phyloP scores from a whole-genome alignment of 2,888 invertebrate species.

The Sinotaia quadrata region DNA sequence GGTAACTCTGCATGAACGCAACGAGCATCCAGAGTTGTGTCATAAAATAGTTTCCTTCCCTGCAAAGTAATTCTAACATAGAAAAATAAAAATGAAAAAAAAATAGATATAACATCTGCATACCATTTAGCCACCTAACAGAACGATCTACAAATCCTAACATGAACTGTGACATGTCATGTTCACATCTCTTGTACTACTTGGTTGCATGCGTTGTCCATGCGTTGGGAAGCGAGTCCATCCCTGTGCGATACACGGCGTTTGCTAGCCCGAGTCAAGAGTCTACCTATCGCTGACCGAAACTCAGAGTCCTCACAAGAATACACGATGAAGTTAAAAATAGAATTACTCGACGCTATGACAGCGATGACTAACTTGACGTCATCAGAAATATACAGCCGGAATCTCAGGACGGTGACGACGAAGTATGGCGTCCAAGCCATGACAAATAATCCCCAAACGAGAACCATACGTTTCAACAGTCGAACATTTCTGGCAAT shows the following conservation, averaged over 20 bases:
- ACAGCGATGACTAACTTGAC: neutral
- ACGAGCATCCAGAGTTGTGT: too few species aligned
- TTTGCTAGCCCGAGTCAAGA: neutral
- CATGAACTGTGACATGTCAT: too few species aligned
- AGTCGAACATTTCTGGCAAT: neutral
- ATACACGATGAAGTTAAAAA: conserved; percentile 1
- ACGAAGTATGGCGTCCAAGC: neutral
- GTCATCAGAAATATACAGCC: neutral
- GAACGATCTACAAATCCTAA: too few species aligned
- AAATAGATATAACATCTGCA: too few species aligned
- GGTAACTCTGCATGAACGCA: too few species aligned
- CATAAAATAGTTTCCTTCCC: too few species aligned
- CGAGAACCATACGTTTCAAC: neutral
- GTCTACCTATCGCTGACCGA: neutral
- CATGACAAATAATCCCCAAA: neutral
- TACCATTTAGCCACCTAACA: too few species aligned
- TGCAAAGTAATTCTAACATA: too few species aligned
- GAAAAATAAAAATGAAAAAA: too few species aligned
- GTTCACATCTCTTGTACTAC: too few species aligned
- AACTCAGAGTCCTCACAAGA: neutral
- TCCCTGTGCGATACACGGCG: neutral
- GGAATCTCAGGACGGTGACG: neutral
- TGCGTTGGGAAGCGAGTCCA: too few species aligned
- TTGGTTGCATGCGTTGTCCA: too few species aligned
- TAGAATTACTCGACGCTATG: neutral